phyloP scores from a whole-genome alignment of 2,888 invertebrate species.

The Keiferia lycopersicella region DNA sequence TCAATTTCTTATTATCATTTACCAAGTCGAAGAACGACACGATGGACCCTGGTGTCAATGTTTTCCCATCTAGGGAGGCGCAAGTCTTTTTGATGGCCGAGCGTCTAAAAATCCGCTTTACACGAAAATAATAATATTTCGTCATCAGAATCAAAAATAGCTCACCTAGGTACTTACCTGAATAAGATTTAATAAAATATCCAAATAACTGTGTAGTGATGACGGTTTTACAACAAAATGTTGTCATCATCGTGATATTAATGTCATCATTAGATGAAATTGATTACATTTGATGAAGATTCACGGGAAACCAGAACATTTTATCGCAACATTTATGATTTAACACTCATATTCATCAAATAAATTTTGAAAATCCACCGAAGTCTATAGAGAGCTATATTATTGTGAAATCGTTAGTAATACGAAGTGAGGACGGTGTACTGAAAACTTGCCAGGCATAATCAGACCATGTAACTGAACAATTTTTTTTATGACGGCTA shows the following conservation, averaged over 20 bases:
- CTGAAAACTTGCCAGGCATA: too few species aligned
- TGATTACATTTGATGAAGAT: neutral
- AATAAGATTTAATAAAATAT: neutral
- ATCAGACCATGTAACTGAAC: too few species aligned
- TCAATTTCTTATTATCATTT: too few species aligned
- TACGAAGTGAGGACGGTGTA: too few species aligned
- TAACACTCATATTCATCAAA: neutral
- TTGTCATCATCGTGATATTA: neutral
- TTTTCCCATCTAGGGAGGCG: neutral
- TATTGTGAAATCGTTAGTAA: too few species aligned
- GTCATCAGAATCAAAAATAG: neutral
- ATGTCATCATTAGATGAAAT: neutral
- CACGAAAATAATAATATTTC: neutral
- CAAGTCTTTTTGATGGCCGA: too few species aligned
- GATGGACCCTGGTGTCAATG: too few species aligned
- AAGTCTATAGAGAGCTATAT: too few species aligned
- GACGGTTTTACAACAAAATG: neutral
- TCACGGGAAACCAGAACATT: neutral
- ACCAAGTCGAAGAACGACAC: too few species aligned
- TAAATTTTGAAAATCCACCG: neutral
- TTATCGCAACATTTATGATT: slow-evolving; percentile 1
- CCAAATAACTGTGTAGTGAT: neutral
- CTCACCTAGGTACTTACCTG: neutral
- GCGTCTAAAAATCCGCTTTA: neutral
- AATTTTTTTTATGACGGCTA: too few species aligned